Percentiles rank a stretch among this genome's conserved stretches.
Evolutionary conservation across 2,888 invertebrate genomes (phyloP).

Genomic region (Diloba caeruleocephala): DNA sequence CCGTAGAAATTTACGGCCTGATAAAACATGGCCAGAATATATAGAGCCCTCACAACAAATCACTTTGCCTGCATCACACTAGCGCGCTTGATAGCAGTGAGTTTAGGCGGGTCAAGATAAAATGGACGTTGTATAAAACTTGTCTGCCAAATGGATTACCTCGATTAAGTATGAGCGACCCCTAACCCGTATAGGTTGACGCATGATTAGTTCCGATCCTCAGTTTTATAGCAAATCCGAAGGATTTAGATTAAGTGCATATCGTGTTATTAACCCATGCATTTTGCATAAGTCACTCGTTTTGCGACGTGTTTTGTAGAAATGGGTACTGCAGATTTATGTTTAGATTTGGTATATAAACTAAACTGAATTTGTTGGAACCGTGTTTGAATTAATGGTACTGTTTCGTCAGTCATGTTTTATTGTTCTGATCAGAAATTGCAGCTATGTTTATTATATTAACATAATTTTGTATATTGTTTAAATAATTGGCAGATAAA

Average conservation of each 20-base stretch:
- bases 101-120: constrained; percentile 62
- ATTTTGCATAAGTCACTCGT: constrained; percentile 32
- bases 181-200: constrained; percentile 79
- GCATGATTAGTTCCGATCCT: constrained; percentile 75
- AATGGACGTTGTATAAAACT: constrained; percentile 75
- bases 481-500: too few relatives aligned
- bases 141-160: constrained; percentile 84
- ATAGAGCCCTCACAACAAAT: constrained; percentile 69
- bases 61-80: constrained; percentile 44
- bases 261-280: constrained; percentile 34
- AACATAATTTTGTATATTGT: too few relatives aligned
- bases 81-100: constrained; percentile 42
- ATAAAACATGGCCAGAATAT: constrained; percentile 77
- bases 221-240: constrained; percentile 55
- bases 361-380: constrained; percentile 6
- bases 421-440: too few relatives aligned
- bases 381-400: too few relatives aligned
- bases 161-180: constrained; percentile 83
- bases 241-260: constrained; percentile 42
- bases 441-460: too few relatives aligned
- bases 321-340: constrained; percentile 27
- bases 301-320: constrained; percentile 9
- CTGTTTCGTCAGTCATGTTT: not conserved
- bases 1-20: constrained; percentile 84
- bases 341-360: constrained; percentile 15